Percentiles rank a stretch among this genome's conserved stretches.
Evolutionary conservation across 2,797 vertebrate species (phyloP).

Genomic region (Notolepis coatsorum): DNA sequence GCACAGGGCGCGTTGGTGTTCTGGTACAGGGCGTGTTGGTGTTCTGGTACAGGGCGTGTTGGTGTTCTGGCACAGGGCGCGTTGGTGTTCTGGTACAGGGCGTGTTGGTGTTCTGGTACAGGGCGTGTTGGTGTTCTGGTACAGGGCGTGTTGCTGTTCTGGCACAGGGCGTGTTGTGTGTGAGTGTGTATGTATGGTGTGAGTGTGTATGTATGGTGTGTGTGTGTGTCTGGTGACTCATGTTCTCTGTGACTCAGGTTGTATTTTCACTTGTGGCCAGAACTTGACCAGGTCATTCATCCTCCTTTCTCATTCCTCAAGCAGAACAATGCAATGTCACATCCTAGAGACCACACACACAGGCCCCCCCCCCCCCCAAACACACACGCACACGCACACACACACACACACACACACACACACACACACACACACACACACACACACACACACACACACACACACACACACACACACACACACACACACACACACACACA

Average conservation of each 20-base stretch:
- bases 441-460: background rate
- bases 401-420: slow-evolving; percentile 12
- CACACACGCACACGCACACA: slow-evolving; percentile 20
- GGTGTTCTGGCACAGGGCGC: too few species aligned
- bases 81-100: too few species aligned
- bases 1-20: too few species aligned
- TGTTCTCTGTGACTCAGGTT: too few species aligned
- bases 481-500: slow-evolving; percentile 9
- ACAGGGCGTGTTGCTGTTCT: too few species aligned
- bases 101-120: too few species aligned
- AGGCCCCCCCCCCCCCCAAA: slow-evolving; percentile 5
- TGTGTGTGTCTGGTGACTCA: slow-evolving; percentile 72
- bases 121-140: too few species aligned
- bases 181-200: slow-evolving; percentile 11
- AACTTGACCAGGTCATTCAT: slow-evolving; percentile 56
- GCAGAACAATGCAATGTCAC: slow-evolving; percentile 73
- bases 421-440: slow-evolving; percentile 10
- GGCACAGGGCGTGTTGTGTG: slow-evolving; percentile 17
- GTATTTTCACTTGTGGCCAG: slow-evolving; percentile 64
- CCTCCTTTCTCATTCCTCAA: slow-evolving; percentile 46
- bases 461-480: slow-evolving; percentile 1
- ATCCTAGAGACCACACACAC: slow-evolving; percentile 42
- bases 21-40: too few species aligned
- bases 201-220: slow-evolving; percentile 54
- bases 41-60: too few species aligned